Evolutionary conservation across 2,113 vertebrate genomes (phyloP).

Genomic region (Tragulus kanchil): DNA sequence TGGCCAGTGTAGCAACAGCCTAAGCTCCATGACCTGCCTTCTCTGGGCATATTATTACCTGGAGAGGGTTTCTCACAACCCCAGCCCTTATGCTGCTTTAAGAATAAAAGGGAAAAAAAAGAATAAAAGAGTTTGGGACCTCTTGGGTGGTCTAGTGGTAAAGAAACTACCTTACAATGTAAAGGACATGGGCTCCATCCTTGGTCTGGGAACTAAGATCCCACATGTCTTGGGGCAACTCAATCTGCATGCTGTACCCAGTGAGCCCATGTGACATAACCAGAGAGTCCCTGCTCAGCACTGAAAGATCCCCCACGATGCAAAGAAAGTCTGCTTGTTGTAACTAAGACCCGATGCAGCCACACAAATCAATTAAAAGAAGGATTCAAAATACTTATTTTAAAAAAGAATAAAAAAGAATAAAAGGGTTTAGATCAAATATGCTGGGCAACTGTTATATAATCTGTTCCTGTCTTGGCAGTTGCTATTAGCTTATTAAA

Average conservation of each 20-base stretch:
- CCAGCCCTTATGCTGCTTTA: background rate
- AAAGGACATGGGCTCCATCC: too few relatives aligned
- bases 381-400: background rate
- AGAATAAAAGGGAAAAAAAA: background rate
- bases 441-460: background rate
- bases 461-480: background rate
- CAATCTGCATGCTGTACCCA: background rate
- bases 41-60: background rate
- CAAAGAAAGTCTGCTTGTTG: background rate
- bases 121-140: too few relatives aligned
- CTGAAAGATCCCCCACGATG: background rate
- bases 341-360: background rate
- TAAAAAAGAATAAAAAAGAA: background rate
- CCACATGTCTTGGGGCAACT: too few relatives aligned
- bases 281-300: accelerated
- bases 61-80: background rate
- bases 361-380: background rate
- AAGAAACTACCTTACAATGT: too few relatives aligned
- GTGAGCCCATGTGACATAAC: background rate
- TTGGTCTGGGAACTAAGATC: too few relatives aligned
- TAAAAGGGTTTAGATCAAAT: background rate
- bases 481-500: background rate
- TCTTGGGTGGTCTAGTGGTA: too few relatives aligned
- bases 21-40: background rate
- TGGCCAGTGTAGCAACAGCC: background rate